Evolutionary conservation across 2,888 invertebrate species (phyloP).

Genomic region (Syrista parreyssii): DNA sequence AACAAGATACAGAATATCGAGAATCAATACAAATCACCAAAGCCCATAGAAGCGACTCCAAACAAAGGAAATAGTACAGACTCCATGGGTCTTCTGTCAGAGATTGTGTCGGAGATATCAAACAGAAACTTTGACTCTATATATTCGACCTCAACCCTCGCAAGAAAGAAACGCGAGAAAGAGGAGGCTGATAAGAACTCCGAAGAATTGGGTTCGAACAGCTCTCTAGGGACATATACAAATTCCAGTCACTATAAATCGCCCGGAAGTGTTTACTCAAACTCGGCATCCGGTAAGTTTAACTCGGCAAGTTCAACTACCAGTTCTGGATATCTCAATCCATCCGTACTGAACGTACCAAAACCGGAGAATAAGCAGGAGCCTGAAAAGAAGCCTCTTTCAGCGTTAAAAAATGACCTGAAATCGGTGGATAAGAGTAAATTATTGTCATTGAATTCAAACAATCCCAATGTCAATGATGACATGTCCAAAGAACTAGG

Average conservation of each 20-base stretch:
- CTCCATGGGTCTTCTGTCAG: slow-evolving; percentile 83
- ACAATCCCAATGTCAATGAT: slow-evolving; percentile 45
- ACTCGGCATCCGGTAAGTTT: slow-evolving; percentile 68
- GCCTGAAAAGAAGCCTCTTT: background rate
- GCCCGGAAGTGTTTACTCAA: slow-evolving; percentile 74
- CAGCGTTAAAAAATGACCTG: slow-evolving; percentile 9
- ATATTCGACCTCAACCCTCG: slow-evolving; percentile 82
- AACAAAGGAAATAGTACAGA: slow-evolving; percentile 69
- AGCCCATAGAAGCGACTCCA: slow-evolving; percentile 66
- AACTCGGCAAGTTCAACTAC: slow-evolving; percentile 75
- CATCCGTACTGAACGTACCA: slow-evolving; percentile 78
- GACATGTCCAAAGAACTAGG: slow-evolving; percentile 50
- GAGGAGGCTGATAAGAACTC: slow-evolving; percentile 50
- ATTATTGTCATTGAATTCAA: slow-evolving; percentile 29
- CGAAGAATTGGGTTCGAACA: slow-evolving; percentile 47
- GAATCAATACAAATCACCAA: slow-evolving; percentile 66
- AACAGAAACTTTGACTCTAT: slow-evolving; percentile 88
- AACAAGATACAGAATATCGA: slow-evolving; percentile 53
- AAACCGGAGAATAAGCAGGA: slow-evolving; percentile 63
- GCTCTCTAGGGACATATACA: slow-evolving; percentile 70
- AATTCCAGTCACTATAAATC: slow-evolving; percentile 70
- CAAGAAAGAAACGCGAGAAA: slow-evolving; percentile 71
- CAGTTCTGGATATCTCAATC: slow-evolving; percentile 79
- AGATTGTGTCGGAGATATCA: slow-evolving; percentile 90
- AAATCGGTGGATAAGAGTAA: slow-evolving; percentile 34